Evolutionary conservation across 1,140 invertebrate species (phyloP), one percentile per base, ranked within the genome.

Genomic region (Dendroctonus valens): DNA sequence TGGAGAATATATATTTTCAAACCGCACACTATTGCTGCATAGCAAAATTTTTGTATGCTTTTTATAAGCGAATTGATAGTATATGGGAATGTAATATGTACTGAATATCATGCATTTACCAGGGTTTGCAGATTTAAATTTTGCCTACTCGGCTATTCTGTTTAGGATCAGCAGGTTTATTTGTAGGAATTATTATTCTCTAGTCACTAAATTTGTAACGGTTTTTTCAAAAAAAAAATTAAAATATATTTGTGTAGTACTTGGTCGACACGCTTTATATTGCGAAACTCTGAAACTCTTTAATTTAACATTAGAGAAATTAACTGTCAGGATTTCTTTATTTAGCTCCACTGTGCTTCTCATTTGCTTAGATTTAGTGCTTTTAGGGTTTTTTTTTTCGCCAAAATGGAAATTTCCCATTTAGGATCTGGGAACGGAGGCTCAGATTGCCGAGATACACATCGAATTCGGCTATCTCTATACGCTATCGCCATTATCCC

Each of bases 331-430:
- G 26, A 46, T 46, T 46, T 4, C 2, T 46, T 11, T 11, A 46
- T 46, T 46, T 9, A 4, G 12, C 44, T 2, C 1, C 12, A 11
- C 44, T 11, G 9, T 46, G 12, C n/a, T 11, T 46, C 44, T 12
- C 44, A 11, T 11, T 11, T 46, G 4, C 9, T 46, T 3, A 9
- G 9, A 11, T 11, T 46, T 11, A 9, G 12, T 3, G 44, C 9
- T 11, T 46, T 11, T 9, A 46, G 44, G 44, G n/a, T n/a, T n/a
- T n/a, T 46, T 46, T 46, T 46, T 2, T 46, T 11, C 12, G 44
- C 9, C 9, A 46, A 11, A 46, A 46, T 46, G 44, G 44, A 46
- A 46, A 46, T 46, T 46, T 46, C 12, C 44, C 44, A 46, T 46
- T 46, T 46, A 14, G 44, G 12, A 14, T 46, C 12, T 9, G 44